A percentile compares a stretch with the other conserved stretches of the same genome.
phyloP scores from a whole-genome alignment of 2,888 invertebrate genomes.

The Platynereis dumerilii region DNA sequence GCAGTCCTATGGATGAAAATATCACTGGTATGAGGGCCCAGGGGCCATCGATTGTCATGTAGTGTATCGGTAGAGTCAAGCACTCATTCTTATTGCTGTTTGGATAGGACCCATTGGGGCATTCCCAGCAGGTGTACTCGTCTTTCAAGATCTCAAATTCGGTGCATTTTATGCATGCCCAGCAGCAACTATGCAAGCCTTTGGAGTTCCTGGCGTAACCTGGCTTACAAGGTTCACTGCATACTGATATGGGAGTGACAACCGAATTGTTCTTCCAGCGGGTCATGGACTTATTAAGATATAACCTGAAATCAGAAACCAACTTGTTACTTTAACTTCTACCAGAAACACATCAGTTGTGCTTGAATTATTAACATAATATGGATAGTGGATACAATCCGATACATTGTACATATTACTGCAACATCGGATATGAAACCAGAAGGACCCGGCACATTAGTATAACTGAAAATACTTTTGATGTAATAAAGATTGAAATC shows the following conservation, averaged over 20 bases:
- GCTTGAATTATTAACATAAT: too few relatives aligned
- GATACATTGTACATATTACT: too few relatives aligned
- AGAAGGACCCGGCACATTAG: too few relatives aligned
- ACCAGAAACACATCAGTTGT: too few relatives aligned
- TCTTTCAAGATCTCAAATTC: conserved; percentile 66
- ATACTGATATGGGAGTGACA: conserved; percentile 70
- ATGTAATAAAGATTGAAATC: too few relatives aligned
- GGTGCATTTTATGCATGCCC: conserved; percentile 74
- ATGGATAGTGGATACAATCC: too few relatives aligned
- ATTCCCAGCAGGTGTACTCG: conserved; percentile 67
- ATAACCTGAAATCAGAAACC: conserved; percentile 41
- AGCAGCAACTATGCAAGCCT: conserved; percentile 70
- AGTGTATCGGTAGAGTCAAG: conserved; percentile 68
- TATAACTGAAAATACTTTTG: too few relatives aligned
- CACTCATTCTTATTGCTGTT: conserved; percentile 67
- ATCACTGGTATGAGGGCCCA: conserved; percentile 74
- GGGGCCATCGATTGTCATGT: conserved; percentile 71
- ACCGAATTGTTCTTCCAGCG: conserved; percentile 44
- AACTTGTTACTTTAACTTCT: too few relatives aligned
- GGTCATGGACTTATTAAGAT: conserved; percentile 42
- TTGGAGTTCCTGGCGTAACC: conserved; percentile 67
- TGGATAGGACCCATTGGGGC: conserved; percentile 71
- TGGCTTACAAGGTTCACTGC: conserved; percentile 71
- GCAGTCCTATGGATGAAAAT: conserved; percentile 71
- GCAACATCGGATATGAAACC: too few relatives aligned